Base-by-base conservation (phyloP, 2,888 invertebrate genomes). In the Zootermopsis nevadensis region DNA sequence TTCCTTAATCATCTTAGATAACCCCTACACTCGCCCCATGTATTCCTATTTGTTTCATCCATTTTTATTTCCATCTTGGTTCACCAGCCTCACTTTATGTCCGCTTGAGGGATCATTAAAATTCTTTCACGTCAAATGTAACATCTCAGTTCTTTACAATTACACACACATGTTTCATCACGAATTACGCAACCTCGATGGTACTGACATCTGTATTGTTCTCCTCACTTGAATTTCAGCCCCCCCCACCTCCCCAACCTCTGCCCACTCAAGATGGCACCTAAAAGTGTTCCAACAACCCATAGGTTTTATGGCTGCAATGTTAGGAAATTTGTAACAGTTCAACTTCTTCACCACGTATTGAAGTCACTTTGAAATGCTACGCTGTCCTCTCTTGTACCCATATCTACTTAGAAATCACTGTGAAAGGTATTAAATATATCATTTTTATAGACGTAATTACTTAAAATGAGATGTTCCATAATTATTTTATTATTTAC, bases 181-280 rank as follows among this genome's bases (percentile, higher is more conserved):
- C 60, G n/a, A 27, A 10, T 12, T 60, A n/a, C 6, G 60, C 60
- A 60, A 27, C 1, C 27, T 60, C n/a, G 27, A 48, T 15, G 48
- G 48, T 19, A 1, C 3, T 27, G 12, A n/a, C 27, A 2, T 60
- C 60, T 60, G n/a, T 60, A 60, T 60, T 60, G n/a, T 60, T 60
- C 60, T 60, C 60, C 60, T n/a, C 60, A 60, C 27, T 60, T 60
- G 60, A n/a, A 27, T 60, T n/a, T 60, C n/a, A 60, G 60, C n/a
- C n/a, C 27, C n/a, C 1, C 60, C 15, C 1, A 1, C n/a, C 15
- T 48, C 15, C 15, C 48, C 48, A 48, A 15, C 15, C 48, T 48
- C 48, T n/a, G n/a, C n/a, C n/a, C 19, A 48, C 48, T 15, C 15
- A 12, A 48, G 27, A 27, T 60, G 60, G 60, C 60, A 60, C 60